These are phyloP conservation scores for Stegodyphus mimosarum DNA, from an alignment of 1,140 invertebrate species.

Conservation along the genomic window DNA sequence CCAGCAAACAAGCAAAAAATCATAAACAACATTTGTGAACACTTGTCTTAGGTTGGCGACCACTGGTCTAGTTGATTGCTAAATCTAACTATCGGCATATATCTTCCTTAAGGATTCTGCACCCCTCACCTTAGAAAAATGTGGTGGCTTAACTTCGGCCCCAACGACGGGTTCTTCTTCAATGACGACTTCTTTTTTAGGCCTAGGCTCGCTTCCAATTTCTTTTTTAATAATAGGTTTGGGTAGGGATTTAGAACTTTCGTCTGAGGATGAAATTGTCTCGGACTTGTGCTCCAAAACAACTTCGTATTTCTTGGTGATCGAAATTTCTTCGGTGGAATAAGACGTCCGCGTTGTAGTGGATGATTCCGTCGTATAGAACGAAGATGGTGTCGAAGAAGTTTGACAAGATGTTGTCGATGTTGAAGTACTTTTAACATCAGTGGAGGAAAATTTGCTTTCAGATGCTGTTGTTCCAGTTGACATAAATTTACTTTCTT, in stretches of 20 bases:
- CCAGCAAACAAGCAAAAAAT: conserved; percentile 7
- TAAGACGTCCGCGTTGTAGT: conserved; percentile 38
- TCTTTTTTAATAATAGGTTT: conserved; percentile 61
- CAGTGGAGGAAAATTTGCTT: background rate
- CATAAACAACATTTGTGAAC: background rate
- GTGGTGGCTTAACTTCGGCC: conserved; percentile 71
- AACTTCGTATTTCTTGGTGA: conserved; percentile 46
- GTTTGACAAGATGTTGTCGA: conserved; percentile 37
- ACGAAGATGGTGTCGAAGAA: background rate
- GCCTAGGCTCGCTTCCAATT: conserved; percentile 63
- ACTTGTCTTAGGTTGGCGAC: conserved; percentile 43
- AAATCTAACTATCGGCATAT: conserved; percentile 42
- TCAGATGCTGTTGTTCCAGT: background rate
- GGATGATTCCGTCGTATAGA: conserved; percentile 18
- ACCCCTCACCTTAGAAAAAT: conserved; percentile 62
- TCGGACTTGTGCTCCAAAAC: conserved; percentile 39
- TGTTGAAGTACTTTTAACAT: background rate
- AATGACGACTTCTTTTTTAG: conserved; percentile 75
- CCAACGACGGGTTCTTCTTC: conserved; percentile 78
- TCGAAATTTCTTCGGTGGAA: conserved; percentile 39
- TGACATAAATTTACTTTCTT: background rate
- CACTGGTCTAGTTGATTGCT: conserved; percentile 41
- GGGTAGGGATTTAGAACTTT: conserved; percentile 8
- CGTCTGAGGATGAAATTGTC: background rate
- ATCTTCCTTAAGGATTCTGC: conserved; percentile 58